Conservation (phyloP, 2,888 invertebrate species). For the Drosophila testacea region DNA sequence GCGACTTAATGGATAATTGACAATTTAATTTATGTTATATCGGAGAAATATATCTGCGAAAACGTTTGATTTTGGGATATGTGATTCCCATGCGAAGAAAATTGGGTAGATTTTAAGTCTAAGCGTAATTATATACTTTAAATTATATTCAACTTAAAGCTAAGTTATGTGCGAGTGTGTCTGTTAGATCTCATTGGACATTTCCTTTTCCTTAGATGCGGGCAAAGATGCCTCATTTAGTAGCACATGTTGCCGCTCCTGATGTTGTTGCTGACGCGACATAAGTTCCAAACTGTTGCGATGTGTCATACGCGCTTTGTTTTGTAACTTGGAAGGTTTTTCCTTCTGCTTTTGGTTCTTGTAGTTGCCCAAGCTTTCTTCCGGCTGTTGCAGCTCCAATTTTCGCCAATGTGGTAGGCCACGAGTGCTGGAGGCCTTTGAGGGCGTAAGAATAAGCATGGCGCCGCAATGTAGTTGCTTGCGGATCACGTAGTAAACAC, state of each 20-base stretch:
- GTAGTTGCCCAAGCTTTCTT: constrained; percentile 15
- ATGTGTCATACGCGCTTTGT: constrained; percentile 27
- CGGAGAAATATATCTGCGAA: too few relatives aligned
- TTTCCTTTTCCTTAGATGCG: constrained; percentile 24
- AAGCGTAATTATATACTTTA: constrained; percentile 44
- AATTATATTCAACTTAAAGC: constrained; percentile 32
- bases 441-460: constrained; percentile 35
- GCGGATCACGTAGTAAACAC: constrained; percentile 88
- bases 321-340: constrained; percentile 30
- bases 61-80: too few relatives aligned
- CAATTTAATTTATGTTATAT: too few relatives aligned
- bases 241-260: constrained; percentile 16
- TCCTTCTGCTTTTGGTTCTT: constrained; percentile 19
- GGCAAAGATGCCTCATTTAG: constrained; percentile 21
- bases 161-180: constrained; percentile 31
- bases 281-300: constrained; percentile 65
- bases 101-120: constrained; percentile 33
- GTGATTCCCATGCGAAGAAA: background rate
- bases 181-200: constrained; percentile 57
- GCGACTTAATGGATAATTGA: too few relatives aligned
- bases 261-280: constrained; percentile 32
- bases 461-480: constrained; percentile 86
- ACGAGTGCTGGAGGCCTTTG: constrained; percentile 21
- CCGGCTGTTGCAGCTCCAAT: constrained; percentile 32
- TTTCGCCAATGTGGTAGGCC: constrained; percentile 64